Conservation (phyloP, 2,888 invertebrate species). For the Melieria crassipennis region DNA sequence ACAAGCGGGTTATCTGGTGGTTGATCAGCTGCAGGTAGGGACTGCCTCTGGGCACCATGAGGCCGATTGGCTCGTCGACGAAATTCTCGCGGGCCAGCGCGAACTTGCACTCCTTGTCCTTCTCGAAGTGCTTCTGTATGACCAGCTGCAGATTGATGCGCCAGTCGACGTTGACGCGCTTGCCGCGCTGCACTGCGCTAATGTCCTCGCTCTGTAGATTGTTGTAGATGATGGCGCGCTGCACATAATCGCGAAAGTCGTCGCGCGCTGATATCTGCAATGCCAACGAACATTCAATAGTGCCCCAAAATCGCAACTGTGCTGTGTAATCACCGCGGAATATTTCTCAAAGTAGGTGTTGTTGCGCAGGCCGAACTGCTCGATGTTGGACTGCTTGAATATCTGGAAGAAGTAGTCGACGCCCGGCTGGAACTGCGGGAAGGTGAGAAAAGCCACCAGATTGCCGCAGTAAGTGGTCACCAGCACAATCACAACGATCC, state of each 20-base stretch:
- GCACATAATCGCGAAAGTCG: constrained; percentile 67
- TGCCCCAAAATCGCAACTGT: not conserved
- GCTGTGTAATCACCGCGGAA: constrained; percentile 65
- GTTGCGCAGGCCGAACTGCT: constrained; percentile 81
- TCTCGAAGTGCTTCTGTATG: constrained; percentile 75
- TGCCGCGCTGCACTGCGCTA: constrained; percentile 71
- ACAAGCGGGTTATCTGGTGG: constrained; percentile 80
- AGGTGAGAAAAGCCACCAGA: constrained; percentile 90
- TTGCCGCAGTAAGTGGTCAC: constrained; percentile 94
- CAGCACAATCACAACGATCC: constrained; percentile 88
- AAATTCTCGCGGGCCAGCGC: constrained; percentile 80
- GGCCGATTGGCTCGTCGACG: constrained; percentile 80
- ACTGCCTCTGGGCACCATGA: constrained; percentile 79
- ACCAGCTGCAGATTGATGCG: constrained; percentile 78
- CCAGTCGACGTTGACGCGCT: constrained; percentile 85
- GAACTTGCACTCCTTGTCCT: constrained; percentile 78
- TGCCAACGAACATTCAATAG: not conserved
- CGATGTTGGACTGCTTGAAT: constrained; percentile 67
- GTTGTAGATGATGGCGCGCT: constrained; percentile 69
- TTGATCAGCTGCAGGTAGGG: constrained; percentile 83
- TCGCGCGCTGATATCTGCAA: constrained; percentile 52
- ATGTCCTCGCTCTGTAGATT: constrained; percentile 67
- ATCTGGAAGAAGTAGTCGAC: constrained; percentile 59
- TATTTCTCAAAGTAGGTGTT: constrained; percentile 80
- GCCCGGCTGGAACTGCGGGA: constrained; percentile 74